Evolutionary conservation across 2,888 invertebrate genomes (phyloP), one percentile per base, ranked within the genome.

Genomic region (Eupithecia subfuscata): DNA sequence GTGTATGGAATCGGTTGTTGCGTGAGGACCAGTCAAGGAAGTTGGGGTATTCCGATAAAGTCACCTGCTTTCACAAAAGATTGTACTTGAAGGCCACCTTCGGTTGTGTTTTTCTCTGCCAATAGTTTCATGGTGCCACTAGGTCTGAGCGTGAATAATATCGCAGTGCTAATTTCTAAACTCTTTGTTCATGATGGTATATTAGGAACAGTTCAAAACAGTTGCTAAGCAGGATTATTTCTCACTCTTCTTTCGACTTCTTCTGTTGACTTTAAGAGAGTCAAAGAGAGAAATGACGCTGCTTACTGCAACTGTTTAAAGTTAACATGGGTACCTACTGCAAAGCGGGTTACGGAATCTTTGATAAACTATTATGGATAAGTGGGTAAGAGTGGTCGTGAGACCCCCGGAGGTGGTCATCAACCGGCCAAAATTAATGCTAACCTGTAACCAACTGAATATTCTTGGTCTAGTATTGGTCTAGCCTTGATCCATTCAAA

Each of bases 1-100:
- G 86, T 85, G 71, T 86, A 86, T 85, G 80, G 75, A 78, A 76
- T 76, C 74, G 71, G 75, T 70, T 43, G 73, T 75, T 75, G 84
- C 78, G 82, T 85, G 84, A 85, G 88, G 88, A 88, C 87, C 89
- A 88, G 85, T 82, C 76, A 84, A 83, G 82, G 78, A 80, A 81
- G 37, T 79, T 79, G 83, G 81, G 82, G 81, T 82, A 80, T 79
- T 84, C 86, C 82, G 77, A 75, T 67, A n/a, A 67, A 67, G 60
- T 22, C 12, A 14, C 25, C 14, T 22, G 22, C 22, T 60, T 60
- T 60, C 22, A n/a, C 7, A 9, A 52, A 52, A 52, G 1, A n/a
- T n/a, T 52, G 45, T 16, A 16, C 16, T 14, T 18, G 4, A 8
- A 52, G 52, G 9, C n/a, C 52, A 22, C 22, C 22, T 56, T 56